Evolutionary conservation across 2,113 vertebrate species (phyloP).

Genomic region (Capricornis sumatraensis): DNA sequence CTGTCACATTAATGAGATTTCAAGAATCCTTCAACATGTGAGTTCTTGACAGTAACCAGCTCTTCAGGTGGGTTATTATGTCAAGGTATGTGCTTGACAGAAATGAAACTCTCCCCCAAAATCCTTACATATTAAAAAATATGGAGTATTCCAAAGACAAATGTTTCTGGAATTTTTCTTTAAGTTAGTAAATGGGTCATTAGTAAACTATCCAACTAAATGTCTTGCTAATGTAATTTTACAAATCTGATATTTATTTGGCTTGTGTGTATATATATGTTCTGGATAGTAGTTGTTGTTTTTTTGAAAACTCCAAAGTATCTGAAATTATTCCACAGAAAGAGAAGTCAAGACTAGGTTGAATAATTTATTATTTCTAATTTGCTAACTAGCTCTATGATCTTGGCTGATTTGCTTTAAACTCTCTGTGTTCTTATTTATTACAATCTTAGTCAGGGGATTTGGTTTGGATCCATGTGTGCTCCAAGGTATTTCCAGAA

Average conservation of each 20-base stretch:
- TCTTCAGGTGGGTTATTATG: constrained; percentile 10
- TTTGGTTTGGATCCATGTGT: neutral
- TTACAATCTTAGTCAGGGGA: neutral
- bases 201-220: neutral
- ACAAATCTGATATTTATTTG: neutral
- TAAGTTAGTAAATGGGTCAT: neutral
- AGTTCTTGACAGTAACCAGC: constrained; percentile 43
- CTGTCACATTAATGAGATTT: neutral
- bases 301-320: neutral
- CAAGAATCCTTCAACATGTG: neutral
- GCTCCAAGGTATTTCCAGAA: neutral
- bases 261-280: neutral
- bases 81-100: neutral
- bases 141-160: neutral
- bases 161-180: neutral
- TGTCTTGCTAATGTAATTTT: neutral
- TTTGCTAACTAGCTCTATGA: neutral
- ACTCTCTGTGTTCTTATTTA: neutral
- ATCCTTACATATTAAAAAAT: neutral
- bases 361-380: neutral
- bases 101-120: neutral
- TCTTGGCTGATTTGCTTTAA: neutral
- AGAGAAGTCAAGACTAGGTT: neutral
- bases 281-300: neutral
- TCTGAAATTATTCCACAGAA: neutral